Conservation (phyloP, 2,113 vertebrate genomes). For the Paramormyrops kingsleyae region DNA sequence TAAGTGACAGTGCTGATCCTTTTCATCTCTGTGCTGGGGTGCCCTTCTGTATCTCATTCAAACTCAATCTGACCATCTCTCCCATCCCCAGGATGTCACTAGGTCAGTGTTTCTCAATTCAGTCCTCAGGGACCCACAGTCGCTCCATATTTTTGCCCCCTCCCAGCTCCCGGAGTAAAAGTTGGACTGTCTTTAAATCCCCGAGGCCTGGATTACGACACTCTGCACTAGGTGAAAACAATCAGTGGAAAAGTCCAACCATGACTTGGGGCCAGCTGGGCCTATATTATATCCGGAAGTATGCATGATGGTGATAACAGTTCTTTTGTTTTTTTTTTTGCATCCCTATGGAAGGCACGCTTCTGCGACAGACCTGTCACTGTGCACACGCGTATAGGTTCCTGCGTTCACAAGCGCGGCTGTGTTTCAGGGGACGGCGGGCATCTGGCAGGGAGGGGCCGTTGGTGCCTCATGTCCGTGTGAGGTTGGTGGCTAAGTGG, state of each 20-base stretch:
- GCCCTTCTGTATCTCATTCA: background rate
- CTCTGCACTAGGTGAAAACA: background rate
- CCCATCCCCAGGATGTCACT: background rate
- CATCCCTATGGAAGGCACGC: background rate
- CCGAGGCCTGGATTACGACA: background rate
- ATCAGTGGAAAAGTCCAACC: background rate
- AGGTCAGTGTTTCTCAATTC: background rate
- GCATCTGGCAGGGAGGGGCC: constrained; percentile 74
- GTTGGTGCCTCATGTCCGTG: constrained; percentile 76
- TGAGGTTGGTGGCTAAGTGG: constrained; percentile 93
- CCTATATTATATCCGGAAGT: background rate
- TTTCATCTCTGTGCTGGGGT: background rate
- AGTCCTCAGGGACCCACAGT: too few species aligned
- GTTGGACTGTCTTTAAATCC: too few species aligned
- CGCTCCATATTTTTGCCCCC: background rate
- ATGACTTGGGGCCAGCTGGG: background rate
- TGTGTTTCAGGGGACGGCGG: constrained; percentile 66
- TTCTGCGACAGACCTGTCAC: background rate
- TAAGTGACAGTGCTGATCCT: background rate
- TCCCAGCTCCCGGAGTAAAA: background rate
- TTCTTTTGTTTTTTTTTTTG: background rate
- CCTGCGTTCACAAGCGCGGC: constrained; percentile 24
- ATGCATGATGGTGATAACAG: background rate
- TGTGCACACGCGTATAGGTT: constrained; percentile 3
- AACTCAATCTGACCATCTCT: background rate